phyloP scores from a whole-genome alignment of 2,113 vertebrate species.

The Nothocercus julius region DNA sequence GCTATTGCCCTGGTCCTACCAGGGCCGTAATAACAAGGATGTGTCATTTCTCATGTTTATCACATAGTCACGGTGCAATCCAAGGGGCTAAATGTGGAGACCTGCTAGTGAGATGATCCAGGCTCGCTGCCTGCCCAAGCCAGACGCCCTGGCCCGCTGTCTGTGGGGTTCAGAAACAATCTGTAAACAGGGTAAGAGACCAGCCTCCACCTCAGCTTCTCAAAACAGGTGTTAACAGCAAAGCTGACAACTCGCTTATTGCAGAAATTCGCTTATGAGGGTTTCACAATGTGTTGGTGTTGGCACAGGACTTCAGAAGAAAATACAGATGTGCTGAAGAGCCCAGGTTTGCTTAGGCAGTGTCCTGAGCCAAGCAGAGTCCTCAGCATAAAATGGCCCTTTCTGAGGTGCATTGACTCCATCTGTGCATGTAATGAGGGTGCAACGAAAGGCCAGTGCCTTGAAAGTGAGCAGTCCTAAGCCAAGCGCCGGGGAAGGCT shows the following conservation, averaged over 20 bases:
- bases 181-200: slow-evolving; percentile 4
- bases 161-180: neutral
- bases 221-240: slow-evolving; percentile 9
- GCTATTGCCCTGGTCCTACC: neutral
- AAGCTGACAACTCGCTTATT: neutral
- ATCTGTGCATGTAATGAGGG: neutral
- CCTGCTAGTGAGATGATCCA: neutral
- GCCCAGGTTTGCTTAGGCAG: neutral
- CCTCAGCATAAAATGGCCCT: neutral
- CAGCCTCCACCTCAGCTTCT: neutral
- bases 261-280: neutral
- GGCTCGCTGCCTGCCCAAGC: neutral
- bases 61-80: neutral
- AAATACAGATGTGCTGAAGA: neutral
- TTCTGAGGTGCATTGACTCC: neutral
- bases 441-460: neutral
- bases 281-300: neutral
- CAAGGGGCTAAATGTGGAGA: neutral
- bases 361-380: neutral
- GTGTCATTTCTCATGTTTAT: neutral
- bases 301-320: neutral
- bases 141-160: neutral
- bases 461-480: neutral
- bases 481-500: neutral
- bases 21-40: neutral